These are phyloP conservation scores for Montipora cactus DNA, from an alignment of 64 coral and sea anemone genomes.

Conservation along the genomic window DNA sequence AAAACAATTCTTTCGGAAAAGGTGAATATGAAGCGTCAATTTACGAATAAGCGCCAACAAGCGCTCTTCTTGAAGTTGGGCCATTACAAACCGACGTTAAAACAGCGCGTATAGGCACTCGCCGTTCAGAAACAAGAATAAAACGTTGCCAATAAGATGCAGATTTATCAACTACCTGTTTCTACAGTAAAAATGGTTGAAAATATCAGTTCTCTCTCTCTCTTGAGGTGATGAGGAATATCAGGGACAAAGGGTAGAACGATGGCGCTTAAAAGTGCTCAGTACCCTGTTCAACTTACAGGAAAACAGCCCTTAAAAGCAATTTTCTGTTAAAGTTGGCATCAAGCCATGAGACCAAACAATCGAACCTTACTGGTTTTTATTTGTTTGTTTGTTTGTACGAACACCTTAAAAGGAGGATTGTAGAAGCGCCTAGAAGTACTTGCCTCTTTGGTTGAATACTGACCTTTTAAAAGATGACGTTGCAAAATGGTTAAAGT, in stretches of 20 bases:
- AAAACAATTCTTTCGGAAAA: too few species aligned
- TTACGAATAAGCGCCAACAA: background rate
- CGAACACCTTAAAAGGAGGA: background rate
- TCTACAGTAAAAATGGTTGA: background rate
- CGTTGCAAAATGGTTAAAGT: too few species aligned
- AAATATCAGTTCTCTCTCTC: background rate
- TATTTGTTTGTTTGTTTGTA: too few species aligned
- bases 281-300: too few species aligned
- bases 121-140: background rate
- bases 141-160: background rate
- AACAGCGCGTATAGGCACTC: constrained; percentile 49
- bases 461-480: background rate
- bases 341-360: background rate
- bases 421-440: background rate
- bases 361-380: background rate
- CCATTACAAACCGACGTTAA: constrained; percentile 10
- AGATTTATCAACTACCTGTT: background rate
- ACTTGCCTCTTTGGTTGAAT: background rate
- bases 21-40: too few species aligned
- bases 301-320: background rate
- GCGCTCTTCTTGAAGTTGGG: constrained; percentile 40
- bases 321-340: background rate
- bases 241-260: too few species aligned
- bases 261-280: background rate
- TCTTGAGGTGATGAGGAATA: too few species aligned